Base-by-base conservation (phyloP, 2,113 vertebrate genomes). In the Oryzias melastigma region DNA sequence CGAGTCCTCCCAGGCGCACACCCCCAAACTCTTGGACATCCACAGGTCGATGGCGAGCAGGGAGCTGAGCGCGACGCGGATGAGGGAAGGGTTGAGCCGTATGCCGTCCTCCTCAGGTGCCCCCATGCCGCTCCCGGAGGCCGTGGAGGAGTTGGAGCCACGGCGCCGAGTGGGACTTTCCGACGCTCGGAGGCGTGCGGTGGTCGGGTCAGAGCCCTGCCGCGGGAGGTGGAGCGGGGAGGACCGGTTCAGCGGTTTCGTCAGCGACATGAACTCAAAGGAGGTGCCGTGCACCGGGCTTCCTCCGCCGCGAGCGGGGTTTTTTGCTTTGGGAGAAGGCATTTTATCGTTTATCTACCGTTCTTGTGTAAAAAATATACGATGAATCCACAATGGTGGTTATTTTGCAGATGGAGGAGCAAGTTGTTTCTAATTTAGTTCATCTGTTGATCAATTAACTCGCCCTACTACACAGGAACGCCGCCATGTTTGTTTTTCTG, bases 1-100 rank as follows among this genome's bases (percentile, higher is more conserved):
- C 5, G 97, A 94, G 73, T 92, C 92, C 78, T 98, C 96, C 1
- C 87, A 92, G 0, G 97, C 96, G 44, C 97, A 98, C 52, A 98
- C 95, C 1, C 96, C 96, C 55, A 99, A 90, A 56, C 90, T 92
- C 88, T 97, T 98, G 74, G 97, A 97, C 51, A 97, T 89, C 95
- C 96, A 97, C 75, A 98, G 91, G 91, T 98, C 97, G 63, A 96
- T 88, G 80, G 96, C 97, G 58, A 98, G 91, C 74, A 99, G 83
- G 4, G 96, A 97, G 85, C 95, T 94, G 62, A 99, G 89, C 45
- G 96, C 96, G 17, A 98, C 96, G 54, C 90, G 93, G 73, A 93
- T 7, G 66, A 97, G 91, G 17, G 96, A 97, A 0, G 96, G 96
- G 85, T 98, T 98, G 47, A 99, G 87, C 72, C 92, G 93, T 80